Conservation (phyloP, 2,113 vertebrate species). For the Fulica atra region DNA sequence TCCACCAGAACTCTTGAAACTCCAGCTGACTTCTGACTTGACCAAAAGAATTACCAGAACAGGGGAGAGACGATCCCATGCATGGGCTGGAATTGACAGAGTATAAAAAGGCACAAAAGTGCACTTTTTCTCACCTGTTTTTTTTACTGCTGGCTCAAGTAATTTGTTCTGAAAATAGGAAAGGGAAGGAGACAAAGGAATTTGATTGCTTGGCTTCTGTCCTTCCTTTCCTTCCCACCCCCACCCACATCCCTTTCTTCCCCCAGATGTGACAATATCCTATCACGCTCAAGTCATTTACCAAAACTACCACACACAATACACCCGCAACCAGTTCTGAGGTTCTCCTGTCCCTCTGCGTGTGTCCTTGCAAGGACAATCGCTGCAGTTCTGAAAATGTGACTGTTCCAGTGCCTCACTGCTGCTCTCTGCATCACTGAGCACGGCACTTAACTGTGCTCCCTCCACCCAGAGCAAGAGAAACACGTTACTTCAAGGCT, state of each 20-base stretch:
- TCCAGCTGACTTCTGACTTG: not conserved
- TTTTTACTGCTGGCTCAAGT: not conserved
- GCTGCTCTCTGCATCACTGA: not conserved
- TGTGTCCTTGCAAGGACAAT: not conserved
- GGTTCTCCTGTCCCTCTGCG: not conserved
- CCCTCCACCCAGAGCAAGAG: not conserved
- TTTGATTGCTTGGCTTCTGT: not conserved
- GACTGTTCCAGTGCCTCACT: not conserved
- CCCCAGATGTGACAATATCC: not conserved
- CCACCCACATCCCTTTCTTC: no score
- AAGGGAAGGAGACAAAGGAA: not conserved
- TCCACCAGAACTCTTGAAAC: not conserved
- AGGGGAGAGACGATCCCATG: not conserved
- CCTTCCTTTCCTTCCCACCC: not conserved
- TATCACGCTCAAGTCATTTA: not conserved
- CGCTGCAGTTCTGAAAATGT: not conserved
- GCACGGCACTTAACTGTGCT: accelerated
- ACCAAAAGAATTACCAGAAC: not conserved
- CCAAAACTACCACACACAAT: not conserved
- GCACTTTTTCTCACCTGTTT: not conserved
- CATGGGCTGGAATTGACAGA: not conserved
- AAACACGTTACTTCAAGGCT: not conserved
- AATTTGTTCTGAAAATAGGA: not conserved
- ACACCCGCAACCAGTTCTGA: not conserved
- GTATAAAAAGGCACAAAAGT: not conserved